These are phyloP conservation scores for Stegodyphus dumicola DNA, from an alignment of 1,140 invertebrate species.

Conservation along the genomic window DNA sequence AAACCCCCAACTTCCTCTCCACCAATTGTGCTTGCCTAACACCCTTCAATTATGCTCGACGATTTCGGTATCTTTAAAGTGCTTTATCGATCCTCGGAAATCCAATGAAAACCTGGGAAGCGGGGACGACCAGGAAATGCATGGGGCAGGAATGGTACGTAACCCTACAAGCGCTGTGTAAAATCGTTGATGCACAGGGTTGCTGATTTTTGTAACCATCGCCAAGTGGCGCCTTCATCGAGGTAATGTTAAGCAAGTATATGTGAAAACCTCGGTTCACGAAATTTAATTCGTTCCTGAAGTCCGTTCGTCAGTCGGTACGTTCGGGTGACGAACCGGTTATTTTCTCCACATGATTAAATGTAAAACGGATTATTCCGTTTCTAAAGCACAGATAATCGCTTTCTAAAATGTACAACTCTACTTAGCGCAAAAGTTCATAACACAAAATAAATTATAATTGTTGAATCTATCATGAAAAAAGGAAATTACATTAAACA, in stretches of 20 bases:
- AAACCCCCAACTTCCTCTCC: conserved; percentile 30
- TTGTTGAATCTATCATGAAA: no score
- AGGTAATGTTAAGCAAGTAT: not conserved
- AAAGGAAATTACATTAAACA: no score
- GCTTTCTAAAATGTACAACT: no score
- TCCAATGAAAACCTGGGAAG: conserved; percentile 28
- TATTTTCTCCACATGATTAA: no score
- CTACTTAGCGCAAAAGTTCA: no score
- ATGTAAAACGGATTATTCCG: no score
- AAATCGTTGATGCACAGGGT: not conserved
- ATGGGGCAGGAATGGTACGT: conserved; percentile 16
- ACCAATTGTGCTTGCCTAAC: conserved; percentile 38
- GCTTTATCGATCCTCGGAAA: conserved; percentile 42
- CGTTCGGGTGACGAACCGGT: no score
- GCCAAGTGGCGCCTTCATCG: not conserved
- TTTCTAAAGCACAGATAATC: no score
- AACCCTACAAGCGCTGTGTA: conserved; percentile 1
- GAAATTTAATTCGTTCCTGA: no score
- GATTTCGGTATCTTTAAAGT: conserved; percentile 51
- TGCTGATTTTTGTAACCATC: not conserved
- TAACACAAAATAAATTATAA: no score
- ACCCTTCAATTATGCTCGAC: conserved; percentile 24
- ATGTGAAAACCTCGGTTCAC: no score
- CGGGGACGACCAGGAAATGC: not conserved
- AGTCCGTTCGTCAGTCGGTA: no score